Conservation (phyloP, 30 jellyfish, hydroid and myxozoan species). For the Hydractinia symbiolongicarpus region DNA sequence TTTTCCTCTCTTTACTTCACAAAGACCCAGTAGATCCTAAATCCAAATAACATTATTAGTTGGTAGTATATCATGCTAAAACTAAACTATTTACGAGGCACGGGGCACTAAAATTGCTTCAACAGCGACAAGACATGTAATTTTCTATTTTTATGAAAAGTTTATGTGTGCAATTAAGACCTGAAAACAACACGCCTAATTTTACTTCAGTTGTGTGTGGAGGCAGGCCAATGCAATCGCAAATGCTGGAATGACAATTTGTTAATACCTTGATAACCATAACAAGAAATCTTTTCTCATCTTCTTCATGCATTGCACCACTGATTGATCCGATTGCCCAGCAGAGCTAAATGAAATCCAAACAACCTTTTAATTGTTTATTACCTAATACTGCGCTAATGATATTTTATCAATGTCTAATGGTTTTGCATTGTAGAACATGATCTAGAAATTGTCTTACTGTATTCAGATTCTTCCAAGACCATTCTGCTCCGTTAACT, state of each 20-base stretch:
- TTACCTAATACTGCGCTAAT: not conserved
- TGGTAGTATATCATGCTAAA: not conserved
- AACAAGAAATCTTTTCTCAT: slow-evolving; percentile 90
- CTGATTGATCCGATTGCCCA: slow-evolving; percentile 99
- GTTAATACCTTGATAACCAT: slow-evolving; percentile 84
- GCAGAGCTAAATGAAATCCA: slow-evolving; percentile 57
- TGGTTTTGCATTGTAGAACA: not conserved
- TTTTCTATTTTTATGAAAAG: too few relatives aligned
- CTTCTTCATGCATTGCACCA: slow-evolving; percentile 99
- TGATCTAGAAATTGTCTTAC: slow-evolving; percentile 27
- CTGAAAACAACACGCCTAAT: too few relatives aligned
- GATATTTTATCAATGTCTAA: not conserved
- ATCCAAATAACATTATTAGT: not conserved
- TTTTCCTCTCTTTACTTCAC: slow-evolving; percentile 96
- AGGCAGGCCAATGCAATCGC: too few relatives aligned
- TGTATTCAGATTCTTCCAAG: slow-evolving; percentile 93
- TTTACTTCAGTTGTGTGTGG: too few relatives aligned
- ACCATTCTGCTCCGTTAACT: slow-evolving; percentile 97
- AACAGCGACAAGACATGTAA: too few relatives aligned
- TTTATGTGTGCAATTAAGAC: too few relatives aligned
- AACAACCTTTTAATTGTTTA: not conserved
- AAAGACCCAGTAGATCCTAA: slow-evolving; percentile 85
- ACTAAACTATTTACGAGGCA: too few relatives aligned
- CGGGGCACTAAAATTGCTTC: too few relatives aligned
- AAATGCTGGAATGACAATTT: too few relatives aligned